phyloP scores from a whole-genome alignment of 2,888 invertebrate species.

The Athalia rosae region DNA sequence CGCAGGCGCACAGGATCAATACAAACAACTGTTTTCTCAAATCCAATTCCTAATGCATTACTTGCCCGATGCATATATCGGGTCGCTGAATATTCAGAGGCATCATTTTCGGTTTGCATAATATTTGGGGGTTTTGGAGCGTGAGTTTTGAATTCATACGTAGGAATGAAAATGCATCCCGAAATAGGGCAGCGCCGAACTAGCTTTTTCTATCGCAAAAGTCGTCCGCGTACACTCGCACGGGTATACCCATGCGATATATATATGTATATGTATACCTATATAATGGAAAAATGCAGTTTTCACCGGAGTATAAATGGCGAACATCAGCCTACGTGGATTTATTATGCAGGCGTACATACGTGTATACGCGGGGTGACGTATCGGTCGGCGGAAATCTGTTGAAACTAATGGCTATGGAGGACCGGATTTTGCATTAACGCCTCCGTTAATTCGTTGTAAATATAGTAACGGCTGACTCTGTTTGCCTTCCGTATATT shows the following conservation, averaged over 20 bases:
- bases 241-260: too few relatives aligned
- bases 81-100: constrained; percentile 12
- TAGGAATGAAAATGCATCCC: constrained; percentile 5
- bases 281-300: constrained; percentile 22
- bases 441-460: constrained; percentile 66
- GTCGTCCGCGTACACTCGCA: background rate
- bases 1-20: background rate
- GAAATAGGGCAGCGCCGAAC: background rate
- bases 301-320: background rate
- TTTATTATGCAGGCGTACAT: constrained; percentile 34
- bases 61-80: too few relatives aligned
- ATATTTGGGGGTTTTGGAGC: background rate
- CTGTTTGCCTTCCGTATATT: too few relatives aligned
- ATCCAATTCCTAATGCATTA: background rate
- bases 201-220: background rate
- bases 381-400: constrained; percentile 54
- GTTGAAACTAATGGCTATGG: constrained; percentile 63
- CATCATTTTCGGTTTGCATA: constrained; percentile 26
- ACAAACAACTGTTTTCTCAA: background rate
- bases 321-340: background rate
- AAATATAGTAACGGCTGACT: constrained; percentile 58
- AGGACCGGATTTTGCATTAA: constrained; percentile 63
- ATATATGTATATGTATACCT: too few relatives aligned
- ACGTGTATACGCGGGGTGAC: constrained; percentile 17
- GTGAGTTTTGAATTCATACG: background rate